A percentile compares a stretch with the other conserved stretches of the same genome.
These are phyloP conservation scores for Myoxocephalus aenaeus DNA, from an alignment of 2,797 vertebrate species.

Conservation along the genomic window DNA sequence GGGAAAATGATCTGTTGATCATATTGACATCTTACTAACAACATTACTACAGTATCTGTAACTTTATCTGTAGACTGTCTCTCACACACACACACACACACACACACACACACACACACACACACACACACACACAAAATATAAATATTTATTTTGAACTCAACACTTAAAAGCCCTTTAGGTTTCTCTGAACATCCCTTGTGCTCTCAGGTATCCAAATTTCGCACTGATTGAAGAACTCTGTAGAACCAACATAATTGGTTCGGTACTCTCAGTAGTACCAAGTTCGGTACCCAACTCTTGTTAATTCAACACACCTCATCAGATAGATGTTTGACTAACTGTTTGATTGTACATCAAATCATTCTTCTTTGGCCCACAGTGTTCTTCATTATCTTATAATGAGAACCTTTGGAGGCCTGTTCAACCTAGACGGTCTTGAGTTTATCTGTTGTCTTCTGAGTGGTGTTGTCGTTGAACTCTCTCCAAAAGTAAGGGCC, in stretches of 20 bases:
- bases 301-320: slow-evolving; percentile 1
- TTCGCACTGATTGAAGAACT: neutral
- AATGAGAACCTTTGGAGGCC: slow-evolving; percentile 64
- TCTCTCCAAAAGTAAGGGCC: slow-evolving; percentile 45
- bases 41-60: neutral
- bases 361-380: slow-evolving; percentile 54
- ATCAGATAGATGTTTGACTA: slow-evolving; percentile 23
- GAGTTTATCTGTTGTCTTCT: slow-evolving; percentile 61
- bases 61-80: too few relatives aligned
- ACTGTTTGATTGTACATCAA: slow-evolving; percentile 46
- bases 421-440: slow-evolving; percentile 50
- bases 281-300: neutral
- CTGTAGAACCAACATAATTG: neutral
- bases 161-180: neutral
- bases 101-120: too few relatives aligned
- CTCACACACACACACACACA: too few relatives aligned
- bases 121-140: too few relatives aligned
- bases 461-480: slow-evolving; percentile 63
- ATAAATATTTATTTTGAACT: too few relatives aligned
- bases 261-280: neutral
- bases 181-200: too few relatives aligned
- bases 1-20: too few relatives aligned
- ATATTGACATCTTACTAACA: too few relatives aligned
- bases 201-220: neutral
- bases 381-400: slow-evolving; percentile 68